phyloP scores from a whole-genome alignment of 2,888 invertebrate species.

The Phymatocera aterrima region DNA sequence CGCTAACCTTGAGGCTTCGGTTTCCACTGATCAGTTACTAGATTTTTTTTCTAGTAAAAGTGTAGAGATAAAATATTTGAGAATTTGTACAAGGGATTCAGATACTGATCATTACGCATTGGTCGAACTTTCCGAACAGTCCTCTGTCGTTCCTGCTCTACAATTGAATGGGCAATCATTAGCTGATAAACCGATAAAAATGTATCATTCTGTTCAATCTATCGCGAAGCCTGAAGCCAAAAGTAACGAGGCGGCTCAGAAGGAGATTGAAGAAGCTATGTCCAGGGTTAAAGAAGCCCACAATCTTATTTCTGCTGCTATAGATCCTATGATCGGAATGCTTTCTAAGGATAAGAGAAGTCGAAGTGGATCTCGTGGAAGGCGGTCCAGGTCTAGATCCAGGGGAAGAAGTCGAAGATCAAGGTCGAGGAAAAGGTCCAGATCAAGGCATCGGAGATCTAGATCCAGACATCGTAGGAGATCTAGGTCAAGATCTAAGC shows the following conservation, averaged over 20 bases:
- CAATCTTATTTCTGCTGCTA: slow-evolving; percentile 94
- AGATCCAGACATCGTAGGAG: slow-evolving; percentile 78
- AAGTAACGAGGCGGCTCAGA: slow-evolving; percentile 95
- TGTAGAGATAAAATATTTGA: slow-evolving; percentile 93
- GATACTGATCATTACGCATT: slow-evolving; percentile 89
- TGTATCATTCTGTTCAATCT: slow-evolving; percentile 94
- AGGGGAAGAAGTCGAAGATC: slow-evolving; percentile 76
- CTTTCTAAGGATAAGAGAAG: slow-evolving; percentile 90
- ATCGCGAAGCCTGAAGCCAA: slow-evolving; percentile 96
- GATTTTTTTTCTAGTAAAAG: slow-evolving; percentile 91
- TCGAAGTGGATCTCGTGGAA: slow-evolving; percentile 74
- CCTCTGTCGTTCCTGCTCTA: slow-evolving; percentile 90
- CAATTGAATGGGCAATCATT: slow-evolving; percentile 88
- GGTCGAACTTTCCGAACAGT: slow-evolving; percentile 96
- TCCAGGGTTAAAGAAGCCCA: slow-evolving; percentile 97
- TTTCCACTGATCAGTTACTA: slow-evolving; percentile 88
- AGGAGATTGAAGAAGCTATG: slow-evolving; percentile 98
- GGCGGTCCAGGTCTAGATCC: slow-evolving; percentile 80
- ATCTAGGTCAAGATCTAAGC: slow-evolving; percentile 75
- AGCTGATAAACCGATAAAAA: slow-evolving; percentile 83
- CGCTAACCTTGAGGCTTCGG: slow-evolving; percentile 84
- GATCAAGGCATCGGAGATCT: slow-evolving; percentile 76
- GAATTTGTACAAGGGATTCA: slow-evolving; percentile 91
- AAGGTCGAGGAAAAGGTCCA: slow-evolving; percentile 74
- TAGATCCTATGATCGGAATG: slow-evolving; percentile 93